phyloP scores from a whole-genome alignment of 2,113 vertebrate genomes.

The Setophaga coronata region DNA sequence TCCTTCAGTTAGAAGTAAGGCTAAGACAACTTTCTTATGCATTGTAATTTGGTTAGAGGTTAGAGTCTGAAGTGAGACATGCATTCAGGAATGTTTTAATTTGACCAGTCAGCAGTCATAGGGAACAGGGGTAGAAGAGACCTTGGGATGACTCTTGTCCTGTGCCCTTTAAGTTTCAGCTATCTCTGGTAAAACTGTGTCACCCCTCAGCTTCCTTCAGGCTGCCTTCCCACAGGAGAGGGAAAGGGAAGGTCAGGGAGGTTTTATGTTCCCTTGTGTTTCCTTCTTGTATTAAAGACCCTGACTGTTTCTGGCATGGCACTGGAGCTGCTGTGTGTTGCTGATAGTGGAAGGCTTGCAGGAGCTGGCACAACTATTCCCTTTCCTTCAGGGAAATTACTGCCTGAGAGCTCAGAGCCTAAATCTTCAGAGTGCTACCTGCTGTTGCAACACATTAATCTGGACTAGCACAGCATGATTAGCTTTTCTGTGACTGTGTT shows the following conservation, averaged over 20 bases:
- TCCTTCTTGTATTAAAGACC: not conserved
- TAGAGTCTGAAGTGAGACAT: not conserved
- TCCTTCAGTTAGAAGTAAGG: not conserved
- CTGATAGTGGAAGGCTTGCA: not conserved
- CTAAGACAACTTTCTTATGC: not conserved
- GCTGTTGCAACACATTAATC: not conserved
- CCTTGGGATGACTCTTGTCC: not conserved
- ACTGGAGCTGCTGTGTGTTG: not conserved
- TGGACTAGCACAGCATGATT: not conserved
- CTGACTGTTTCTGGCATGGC: not conserved
- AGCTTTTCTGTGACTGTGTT: not conserved
- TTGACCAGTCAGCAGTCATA: not conserved
- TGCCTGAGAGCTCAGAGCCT: not conserved
- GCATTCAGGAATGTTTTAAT: not conserved
- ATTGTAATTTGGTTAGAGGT: not conserved
- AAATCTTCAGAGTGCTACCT: not conserved
- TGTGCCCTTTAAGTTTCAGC: not conserved
- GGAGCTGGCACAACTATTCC: not conserved
- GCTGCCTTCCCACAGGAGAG: not conserved
- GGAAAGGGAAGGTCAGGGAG: not conserved
- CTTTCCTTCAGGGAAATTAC: not conserved
- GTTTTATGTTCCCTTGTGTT: not conserved
- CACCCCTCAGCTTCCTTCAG: not conserved
- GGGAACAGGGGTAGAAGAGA: not conserved
- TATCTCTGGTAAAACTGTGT: not conserved